phyloP scores from a whole-genome alignment of 1,140 invertebrate genomes.

The Trinorchestia longiramus region DNA sequence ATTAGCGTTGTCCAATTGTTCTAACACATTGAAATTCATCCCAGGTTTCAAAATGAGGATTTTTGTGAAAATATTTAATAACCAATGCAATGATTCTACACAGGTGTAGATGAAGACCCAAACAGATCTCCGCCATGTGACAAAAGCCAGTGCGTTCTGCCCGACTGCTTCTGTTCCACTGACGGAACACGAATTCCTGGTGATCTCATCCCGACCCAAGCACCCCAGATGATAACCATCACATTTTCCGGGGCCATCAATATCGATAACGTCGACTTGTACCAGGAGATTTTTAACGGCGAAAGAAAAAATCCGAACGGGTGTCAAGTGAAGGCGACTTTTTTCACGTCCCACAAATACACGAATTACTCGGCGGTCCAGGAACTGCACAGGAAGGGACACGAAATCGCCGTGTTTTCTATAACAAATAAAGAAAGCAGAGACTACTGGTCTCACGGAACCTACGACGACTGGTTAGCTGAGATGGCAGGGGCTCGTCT shows the following conservation, averaged over 20 bases:
- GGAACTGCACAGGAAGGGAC: constrained; percentile 90
- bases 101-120: constrained; percentile 88
- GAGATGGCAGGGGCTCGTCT: constrained; percentile 92
- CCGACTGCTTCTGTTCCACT: constrained; percentile 93
- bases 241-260: constrained; percentile 96
- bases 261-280: constrained; percentile 91
- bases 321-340: constrained; percentile 84
- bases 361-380: constrained; percentile 94
- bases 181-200: constrained; percentile 80
- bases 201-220: constrained; percentile 70
- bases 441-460: constrained; percentile 88
- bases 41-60: too few species aligned
- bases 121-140: constrained; percentile 92
- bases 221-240: constrained; percentile 94
- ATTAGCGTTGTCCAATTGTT: too few species aligned
- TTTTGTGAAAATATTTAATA: background rate
- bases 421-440: constrained; percentile 92
- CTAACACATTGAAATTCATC: too few species aligned
- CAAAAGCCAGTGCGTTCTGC: constrained; percentile 85
- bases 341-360: constrained; percentile 96
- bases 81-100: background rate
- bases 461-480: constrained; percentile 91
- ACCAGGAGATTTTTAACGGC: constrained; percentile 90
- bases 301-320: constrained; percentile 90
- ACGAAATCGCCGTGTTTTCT: constrained; percentile 94